A percentile compares a stretch with the other conserved stretches of the same genome.
phyloP scores from a whole-genome alignment of 2,888 invertebrate genomes.

The Drosophila colorata region DNA sequence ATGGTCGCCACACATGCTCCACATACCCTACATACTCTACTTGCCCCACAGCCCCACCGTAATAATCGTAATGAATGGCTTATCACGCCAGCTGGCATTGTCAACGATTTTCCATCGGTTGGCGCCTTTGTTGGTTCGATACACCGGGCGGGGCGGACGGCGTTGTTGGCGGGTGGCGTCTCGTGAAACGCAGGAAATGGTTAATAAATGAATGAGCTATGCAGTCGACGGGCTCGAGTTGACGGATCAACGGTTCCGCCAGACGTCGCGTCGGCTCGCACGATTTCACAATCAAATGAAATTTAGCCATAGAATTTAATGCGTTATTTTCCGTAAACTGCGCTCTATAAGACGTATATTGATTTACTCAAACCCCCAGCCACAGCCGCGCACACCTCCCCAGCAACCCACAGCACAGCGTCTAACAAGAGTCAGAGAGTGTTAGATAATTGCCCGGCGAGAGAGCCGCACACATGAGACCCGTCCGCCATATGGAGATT shows the following conservation, averaged over 20 bases:
- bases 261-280: conserved; percentile 49
- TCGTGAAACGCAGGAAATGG: conserved; percentile 62
- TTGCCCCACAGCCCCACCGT: conserved; percentile 33
- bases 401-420: not conserved
- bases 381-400: too few species aligned
- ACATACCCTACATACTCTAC: conserved; percentile 8
- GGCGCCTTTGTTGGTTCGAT: conserved; percentile 78
- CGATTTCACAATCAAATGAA: conserved; percentile 72
- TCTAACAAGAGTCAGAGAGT: conserved; percentile 17
- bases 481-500: conserved; percentile 67
- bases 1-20: conserved; percentile 26
- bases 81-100: conserved; percentile 81
- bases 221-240: conserved; percentile 46
- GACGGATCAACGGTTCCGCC: conserved; percentile 30
- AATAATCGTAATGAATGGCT: conserved; percentile 82
- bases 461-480: conserved; percentile 42
- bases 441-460: conserved; percentile 69
- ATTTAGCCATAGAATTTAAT: conserved; percentile 80
- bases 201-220: conserved; percentile 79
- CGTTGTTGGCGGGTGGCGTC: not conserved
- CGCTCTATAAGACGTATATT: conserved; percentile 63
- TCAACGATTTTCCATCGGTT: conserved; percentile 70
- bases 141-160: conserved; percentile 19
- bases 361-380: conserved; percentile 51
- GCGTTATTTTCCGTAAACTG: conserved; percentile 71